Base-by-base conservation (phyloP, 1,140 invertebrate species). In the Brevipalpus yothersi region DNA sequence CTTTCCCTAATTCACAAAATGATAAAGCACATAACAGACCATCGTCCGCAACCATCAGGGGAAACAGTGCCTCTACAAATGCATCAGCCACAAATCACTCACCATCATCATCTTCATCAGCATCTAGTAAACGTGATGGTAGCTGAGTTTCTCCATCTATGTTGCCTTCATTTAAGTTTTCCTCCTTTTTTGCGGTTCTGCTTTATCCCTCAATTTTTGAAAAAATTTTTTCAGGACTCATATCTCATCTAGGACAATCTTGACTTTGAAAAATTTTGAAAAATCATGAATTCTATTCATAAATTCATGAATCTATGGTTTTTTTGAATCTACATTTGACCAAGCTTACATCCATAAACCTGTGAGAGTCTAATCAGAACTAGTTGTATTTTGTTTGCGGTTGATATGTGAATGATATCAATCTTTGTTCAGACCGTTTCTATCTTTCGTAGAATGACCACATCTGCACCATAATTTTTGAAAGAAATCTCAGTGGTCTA, bases 91-190 rank as follows among this genome's bases (percentile, higher is more conserved):
- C 23, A 4, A 57, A 43, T 57, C 56, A 57, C 40, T 57, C 56
- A 31, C 56, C 40, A 55, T 62, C 61, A 39, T 54, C 58, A 10
- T 41, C 43, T 17, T 51, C 19, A 31, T 54, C 58, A 31, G 41
- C 43, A 59, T 51, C 19, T n/a, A 54, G 31, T 23, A 59, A 59
- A 40, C 15, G 58, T 31, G 23, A 57, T 31, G 56, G 56, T 4
- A 57, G 13, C 17, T 53, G 40, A 56, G 15, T 15, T 45, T 60
- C 41, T 11, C 31, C 47, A 4, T 49, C 53, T 40, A 21, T 54
- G n/a, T 19, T 51, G 42, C 17, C 13, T 43, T 39, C 8, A 39
- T 45, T 58, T 47, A n/a, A n/a, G 31, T 19, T 53, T 15, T 19
- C 45, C n/a, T n/a, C 41, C 41, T 47, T 58, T 21, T 41, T 8